These are phyloP conservation scores for Lepeophtheirus nordmannii DNA, from an alignment of 2,888 invertebrate species.

Conservation along the genomic window DNA sequence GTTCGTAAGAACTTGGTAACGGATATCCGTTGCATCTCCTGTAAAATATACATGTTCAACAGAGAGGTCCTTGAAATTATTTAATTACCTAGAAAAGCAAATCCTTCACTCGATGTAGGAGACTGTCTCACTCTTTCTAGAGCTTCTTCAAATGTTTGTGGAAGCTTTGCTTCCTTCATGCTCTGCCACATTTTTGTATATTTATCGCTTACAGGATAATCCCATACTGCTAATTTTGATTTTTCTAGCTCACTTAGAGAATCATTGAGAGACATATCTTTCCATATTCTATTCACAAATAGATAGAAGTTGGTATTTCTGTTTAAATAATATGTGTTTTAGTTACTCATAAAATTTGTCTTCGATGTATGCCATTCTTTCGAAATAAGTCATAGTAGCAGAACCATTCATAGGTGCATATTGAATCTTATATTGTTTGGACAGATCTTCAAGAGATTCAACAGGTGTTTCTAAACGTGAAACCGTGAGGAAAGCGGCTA, in stretches of 20 bases:
- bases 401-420: slow-evolving; percentile 82
- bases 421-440: slow-evolving; percentile 87
- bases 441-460: slow-evolving; percentile 79
- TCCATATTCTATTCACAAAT: slow-evolving; percentile 64
- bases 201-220: slow-evolving; percentile 94
- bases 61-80: slow-evolving; percentile 4
- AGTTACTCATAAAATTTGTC: slow-evolving; percentile 79
- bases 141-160: slow-evolving; percentile 60
- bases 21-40: slow-evolving; percentile 83
- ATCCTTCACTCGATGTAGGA: slow-evolving; percentile 57
- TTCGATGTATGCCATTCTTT: slow-evolving; percentile 90
- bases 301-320: not conserved
- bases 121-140: slow-evolving; percentile 52
- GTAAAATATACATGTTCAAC: slow-evolving; percentile 23
- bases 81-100: slow-evolving; percentile 59
- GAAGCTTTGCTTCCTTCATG: slow-evolving; percentile 71
- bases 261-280: slow-evolving; percentile 90
- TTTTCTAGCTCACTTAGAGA: slow-evolving; percentile 73
- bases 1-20: slow-evolving; percentile 58
- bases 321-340: not conserved
- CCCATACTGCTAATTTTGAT: slow-evolving; percentile 91
- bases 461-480: slow-evolving; percentile 63
- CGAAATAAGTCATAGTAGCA: slow-evolving; percentile 79
- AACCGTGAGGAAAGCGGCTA: slow-evolving; percentile 84
- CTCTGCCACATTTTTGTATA: slow-evolving; percentile 98